A percentile compares a stretch with the other conserved stretches of the same genome.
phyloP scores from a whole-genome alignment of 2,888 invertebrate genomes.

The Drosophila neonasuta region DNA sequence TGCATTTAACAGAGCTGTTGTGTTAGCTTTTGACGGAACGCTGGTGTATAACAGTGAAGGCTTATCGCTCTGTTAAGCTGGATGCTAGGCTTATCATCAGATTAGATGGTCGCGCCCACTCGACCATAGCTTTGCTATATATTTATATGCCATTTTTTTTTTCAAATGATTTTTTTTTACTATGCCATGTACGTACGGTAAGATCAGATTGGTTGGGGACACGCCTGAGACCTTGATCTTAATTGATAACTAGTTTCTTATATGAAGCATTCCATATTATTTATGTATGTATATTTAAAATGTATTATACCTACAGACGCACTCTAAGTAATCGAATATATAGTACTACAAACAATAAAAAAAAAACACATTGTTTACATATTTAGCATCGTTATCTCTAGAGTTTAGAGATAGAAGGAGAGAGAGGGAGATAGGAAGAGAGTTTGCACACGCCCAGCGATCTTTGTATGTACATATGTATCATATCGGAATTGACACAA shows the following conservation, averaged over 20 bases:
- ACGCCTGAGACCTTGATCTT: slow-evolving; percentile 6
- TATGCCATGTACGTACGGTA: not conserved
- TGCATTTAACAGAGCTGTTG: slow-evolving; percentile 1
- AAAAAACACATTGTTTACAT: slow-evolving; percentile 4
- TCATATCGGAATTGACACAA: slow-evolving; percentile 6
- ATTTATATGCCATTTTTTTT: slow-evolving; percentile 15
- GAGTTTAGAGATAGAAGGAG: not conserved
- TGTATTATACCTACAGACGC: slow-evolving; percentile 24
- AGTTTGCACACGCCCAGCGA: not conserved
- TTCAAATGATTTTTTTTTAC: slow-evolving; percentile 2
- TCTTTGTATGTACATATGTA: not conserved
- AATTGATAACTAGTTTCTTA: slow-evolving; percentile 23
- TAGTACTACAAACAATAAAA: slow-evolving; percentile 8
- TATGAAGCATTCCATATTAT: slow-evolving; percentile 36
- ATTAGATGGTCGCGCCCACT: slow-evolving; percentile 7
- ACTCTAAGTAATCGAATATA: slow-evolving; percentile 46
- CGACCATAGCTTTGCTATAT: slow-evolving; percentile 19
- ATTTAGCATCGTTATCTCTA: not conserved
- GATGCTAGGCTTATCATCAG: not conserved
- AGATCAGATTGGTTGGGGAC: slow-evolving; percentile 16
- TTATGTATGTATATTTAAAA: slow-evolving; percentile 11
- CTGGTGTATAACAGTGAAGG: not conserved
- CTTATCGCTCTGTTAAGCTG: not conserved
- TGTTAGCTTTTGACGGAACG: not conserved
- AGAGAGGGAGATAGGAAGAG: not conserved